phyloP scores from a whole-genome alignment of 2,888 invertebrate species.

The Tachystola acroxantha region DNA sequence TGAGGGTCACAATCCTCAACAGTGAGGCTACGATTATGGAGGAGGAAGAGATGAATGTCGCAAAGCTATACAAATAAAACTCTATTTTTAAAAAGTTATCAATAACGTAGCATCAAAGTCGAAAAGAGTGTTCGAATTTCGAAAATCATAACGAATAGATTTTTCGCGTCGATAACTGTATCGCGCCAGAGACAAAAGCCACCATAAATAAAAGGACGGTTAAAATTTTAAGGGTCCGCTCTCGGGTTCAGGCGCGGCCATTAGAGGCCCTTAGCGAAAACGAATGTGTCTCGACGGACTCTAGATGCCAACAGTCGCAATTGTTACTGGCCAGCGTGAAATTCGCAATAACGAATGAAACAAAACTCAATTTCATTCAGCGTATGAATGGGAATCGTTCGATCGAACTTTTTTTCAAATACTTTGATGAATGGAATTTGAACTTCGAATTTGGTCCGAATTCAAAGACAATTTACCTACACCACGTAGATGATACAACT shows the following conservation, averaged over 20 bases:
- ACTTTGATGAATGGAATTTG: conserved; percentile 1
- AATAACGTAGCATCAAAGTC: conserved; percentile 3
- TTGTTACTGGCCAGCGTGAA: conserved; percentile 59
- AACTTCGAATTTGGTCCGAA: background rate
- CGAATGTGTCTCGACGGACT: conserved; percentile 42
- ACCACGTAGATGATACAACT: no score
- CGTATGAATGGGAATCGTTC: conserved; percentile 18
- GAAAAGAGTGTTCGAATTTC: conserved; percentile 5
- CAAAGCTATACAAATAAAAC: no score
- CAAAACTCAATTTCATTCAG: conserved; percentile 25
- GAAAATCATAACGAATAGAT: conserved; percentile 57
- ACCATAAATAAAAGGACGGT: conserved; percentile 68
- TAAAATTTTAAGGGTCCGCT: conserved; percentile 70
- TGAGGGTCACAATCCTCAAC: no score
- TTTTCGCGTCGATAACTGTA: conserved; percentile 45
- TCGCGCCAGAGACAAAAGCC: conserved; percentile 48
- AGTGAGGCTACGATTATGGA: no score
- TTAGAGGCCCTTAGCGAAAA: conserved; percentile 70
- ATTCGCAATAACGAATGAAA: conserved; percentile 35
- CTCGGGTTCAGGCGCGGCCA: conserved; percentile 50
- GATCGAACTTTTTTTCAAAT: background rate
- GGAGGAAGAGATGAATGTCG: no score
- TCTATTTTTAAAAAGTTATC: conserved; percentile 6
- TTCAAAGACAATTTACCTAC: no score
- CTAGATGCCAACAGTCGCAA: conserved; percentile 58